Conservation (phyloP, 1,140 invertebrate species). For the Drosophila mayri region DNA sequence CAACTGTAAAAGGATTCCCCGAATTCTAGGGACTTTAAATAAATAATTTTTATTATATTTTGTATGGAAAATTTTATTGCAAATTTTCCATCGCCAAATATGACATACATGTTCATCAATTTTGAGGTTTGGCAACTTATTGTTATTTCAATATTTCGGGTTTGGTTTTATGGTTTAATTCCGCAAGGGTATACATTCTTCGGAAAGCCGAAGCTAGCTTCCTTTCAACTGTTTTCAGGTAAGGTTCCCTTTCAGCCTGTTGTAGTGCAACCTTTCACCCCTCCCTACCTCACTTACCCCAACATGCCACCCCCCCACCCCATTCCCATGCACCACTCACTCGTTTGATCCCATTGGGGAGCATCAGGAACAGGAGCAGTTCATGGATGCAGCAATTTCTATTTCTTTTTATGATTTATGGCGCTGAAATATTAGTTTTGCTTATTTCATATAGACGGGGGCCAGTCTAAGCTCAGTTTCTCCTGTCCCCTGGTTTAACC, state of each 20-base stretch:
- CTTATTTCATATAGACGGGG: constrained; percentile 70
- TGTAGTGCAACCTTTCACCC: background rate
- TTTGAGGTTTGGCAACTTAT: too few relatives aligned
- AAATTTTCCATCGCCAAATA: too few relatives aligned
- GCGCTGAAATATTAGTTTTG: constrained; percentile 79
- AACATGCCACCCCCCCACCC: too few relatives aligned
- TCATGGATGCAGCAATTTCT: constrained; percentile 60
- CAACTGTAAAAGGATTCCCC: too few relatives aligned
- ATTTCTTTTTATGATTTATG: constrained; percentile 80
- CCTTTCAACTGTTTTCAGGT: constrained; percentile 17
- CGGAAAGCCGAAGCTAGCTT: too few relatives aligned
- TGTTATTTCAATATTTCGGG: too few relatives aligned
- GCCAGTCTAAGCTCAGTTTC: constrained; percentile 21
- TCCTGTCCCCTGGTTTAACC: constrained; percentile 2
- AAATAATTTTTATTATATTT: too few relatives aligned
- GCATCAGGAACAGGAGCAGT: constrained; percentile 25
- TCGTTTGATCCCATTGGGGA: background rate
- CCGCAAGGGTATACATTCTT: too few relatives aligned
- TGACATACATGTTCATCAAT: too few relatives aligned
- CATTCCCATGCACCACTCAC: background rate
- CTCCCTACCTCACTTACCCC: background rate
- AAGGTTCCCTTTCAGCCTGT: constrained; percentile 41
- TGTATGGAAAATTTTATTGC: too few relatives aligned
- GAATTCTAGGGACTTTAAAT: too few relatives aligned
- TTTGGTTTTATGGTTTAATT: too few relatives aligned